phyloP scores from a whole-genome alignment of 2,797 vertebrate genomes.

The Falco rusticolus region DNA sequence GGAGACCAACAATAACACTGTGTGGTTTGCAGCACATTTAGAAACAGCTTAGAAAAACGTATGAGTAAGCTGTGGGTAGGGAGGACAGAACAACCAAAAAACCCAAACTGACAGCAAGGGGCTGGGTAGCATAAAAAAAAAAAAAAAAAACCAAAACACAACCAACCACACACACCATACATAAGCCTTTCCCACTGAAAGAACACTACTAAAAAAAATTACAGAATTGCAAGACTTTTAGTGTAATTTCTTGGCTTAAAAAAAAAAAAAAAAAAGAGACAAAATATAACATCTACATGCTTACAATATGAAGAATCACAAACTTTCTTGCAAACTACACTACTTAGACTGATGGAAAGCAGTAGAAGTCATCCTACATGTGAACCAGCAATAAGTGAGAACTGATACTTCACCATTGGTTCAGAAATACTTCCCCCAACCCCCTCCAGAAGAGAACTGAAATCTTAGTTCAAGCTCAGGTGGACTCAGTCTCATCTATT shows the following conservation, averaged over 20 bases:
- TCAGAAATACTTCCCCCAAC: not conserved
- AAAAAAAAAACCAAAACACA: too few relatives aligned
- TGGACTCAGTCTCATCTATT: not conserved
- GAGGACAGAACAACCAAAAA: not conserved
- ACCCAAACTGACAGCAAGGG: not conserved
- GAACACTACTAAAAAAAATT: not conserved
- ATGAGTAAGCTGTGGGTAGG: not conserved
- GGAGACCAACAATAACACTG: not conserved
- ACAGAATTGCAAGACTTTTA: not conserved
- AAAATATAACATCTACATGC: not conserved
- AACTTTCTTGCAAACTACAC: not conserved
- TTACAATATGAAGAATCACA: not conserved
- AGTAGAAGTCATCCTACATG: not conserved
- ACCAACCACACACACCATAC: too few relatives aligned
- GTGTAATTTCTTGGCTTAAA: not conserved
- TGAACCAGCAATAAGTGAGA: not conserved
- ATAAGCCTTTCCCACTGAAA: not conserved
- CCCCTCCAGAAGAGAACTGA: not conserved
- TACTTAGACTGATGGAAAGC: not conserved
- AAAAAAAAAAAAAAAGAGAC: not conserved
- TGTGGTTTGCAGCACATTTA: not conserved
- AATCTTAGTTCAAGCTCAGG: not conserved
- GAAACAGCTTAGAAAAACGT: not conserved
- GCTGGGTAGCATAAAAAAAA: not conserved
- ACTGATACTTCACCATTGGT: not conserved